phyloP scores from a whole-genome alignment of 2,888 invertebrate species.

The Caenorhabditis sp. region DNA sequence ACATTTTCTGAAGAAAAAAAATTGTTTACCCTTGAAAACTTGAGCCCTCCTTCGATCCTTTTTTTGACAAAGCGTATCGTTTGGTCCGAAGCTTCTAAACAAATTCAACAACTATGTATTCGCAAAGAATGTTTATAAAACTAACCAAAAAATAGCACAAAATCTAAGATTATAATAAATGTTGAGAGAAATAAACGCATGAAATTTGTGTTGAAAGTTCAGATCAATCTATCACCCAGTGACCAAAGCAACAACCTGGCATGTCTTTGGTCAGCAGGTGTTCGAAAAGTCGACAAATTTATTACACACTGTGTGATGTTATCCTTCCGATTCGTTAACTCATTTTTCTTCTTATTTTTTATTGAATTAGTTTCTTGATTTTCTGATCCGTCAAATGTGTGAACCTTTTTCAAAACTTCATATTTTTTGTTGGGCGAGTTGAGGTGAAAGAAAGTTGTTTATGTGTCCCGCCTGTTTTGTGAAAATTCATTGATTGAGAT shows the following conservation, averaged over 20 bases:
- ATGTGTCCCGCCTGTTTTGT: too few relatives aligned
- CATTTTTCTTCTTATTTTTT: not conserved
- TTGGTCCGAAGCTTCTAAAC: not conserved
- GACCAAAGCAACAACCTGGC: not conserved
- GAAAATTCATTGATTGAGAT: too few relatives aligned
- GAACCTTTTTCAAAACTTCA: not conserved
- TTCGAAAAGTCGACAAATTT: not conserved
- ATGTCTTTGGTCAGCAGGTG: not conserved
- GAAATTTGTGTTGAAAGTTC: not conserved
- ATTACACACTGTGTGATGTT: not conserved
- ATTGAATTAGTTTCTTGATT: not conserved
- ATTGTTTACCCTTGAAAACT: conserved; percentile 30
- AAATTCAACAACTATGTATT: not conserved
- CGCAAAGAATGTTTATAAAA: not conserved
- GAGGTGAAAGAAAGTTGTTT: too few relatives aligned
- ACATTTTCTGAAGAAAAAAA: not conserved
- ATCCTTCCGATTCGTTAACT: not conserved
- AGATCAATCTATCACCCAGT: not conserved
- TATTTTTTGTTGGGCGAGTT: too few relatives aligned
- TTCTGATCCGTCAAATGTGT: too few relatives aligned
- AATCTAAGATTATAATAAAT: not conserved
- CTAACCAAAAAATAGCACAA: not conserved
- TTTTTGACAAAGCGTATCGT: conserved; percentile 27
- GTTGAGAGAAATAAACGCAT: not conserved
- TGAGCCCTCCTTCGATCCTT: conserved; percentile 21